phyloP scores from a whole-genome alignment of 1,140 invertebrate genomes.

The Drosophila tropicalis region DNA sequence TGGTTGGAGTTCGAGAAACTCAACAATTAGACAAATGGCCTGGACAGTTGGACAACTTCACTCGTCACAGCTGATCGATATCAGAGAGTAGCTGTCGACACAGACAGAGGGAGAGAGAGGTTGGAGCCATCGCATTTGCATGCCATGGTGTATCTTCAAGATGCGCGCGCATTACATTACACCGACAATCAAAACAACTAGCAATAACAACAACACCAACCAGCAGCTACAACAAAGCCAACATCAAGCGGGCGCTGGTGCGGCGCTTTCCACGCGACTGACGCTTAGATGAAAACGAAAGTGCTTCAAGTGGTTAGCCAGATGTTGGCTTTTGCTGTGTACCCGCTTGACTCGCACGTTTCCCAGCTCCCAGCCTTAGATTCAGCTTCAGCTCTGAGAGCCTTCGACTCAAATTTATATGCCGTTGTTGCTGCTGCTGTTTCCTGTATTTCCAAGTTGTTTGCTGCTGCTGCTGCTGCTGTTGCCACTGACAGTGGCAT shows the following conservation, averaged over 20 bases:
- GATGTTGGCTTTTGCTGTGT: slow-evolving; percentile 43
- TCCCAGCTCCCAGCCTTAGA: slow-evolving; percentile 43
- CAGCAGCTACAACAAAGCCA: slow-evolving; percentile 2
- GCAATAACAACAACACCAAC: slow-evolving; percentile 18
- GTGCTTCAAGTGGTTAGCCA: slow-evolving; percentile 73
- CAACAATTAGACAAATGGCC: slow-evolving; percentile 65
- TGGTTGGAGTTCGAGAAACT: slow-evolving; percentile 74
- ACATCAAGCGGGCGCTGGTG: slow-evolving; percentile 42
- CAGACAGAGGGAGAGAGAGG: not conserved
- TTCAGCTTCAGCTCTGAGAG: slow-evolving; percentile 27
- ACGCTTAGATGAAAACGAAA: slow-evolving; percentile 79
- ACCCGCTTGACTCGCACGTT: slow-evolving; percentile 60
- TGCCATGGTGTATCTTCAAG: slow-evolving; percentile 61
- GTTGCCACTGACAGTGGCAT: slow-evolving; percentile 53
- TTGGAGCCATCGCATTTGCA: slow-evolving; percentile 47
- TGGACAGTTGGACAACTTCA: slow-evolving; percentile 47
- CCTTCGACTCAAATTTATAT: slow-evolving; percentile 50
- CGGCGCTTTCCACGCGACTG: slow-evolving; percentile 70
- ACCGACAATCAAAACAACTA: slow-evolving; percentile 18
- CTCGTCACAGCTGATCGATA: slow-evolving; percentile 73
- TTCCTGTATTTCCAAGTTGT: slow-evolving; percentile 36
- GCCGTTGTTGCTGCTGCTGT: slow-evolving; percentile 22
- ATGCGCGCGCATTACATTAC: slow-evolving; percentile 77
- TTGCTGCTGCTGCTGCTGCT: slow-evolving; percentile 23
- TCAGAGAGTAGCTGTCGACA: slow-evolving; percentile 40